Evolutionary conservation across 2,888 invertebrate species (phyloP).

Genomic region (Bellardia bayeri): DNA sequence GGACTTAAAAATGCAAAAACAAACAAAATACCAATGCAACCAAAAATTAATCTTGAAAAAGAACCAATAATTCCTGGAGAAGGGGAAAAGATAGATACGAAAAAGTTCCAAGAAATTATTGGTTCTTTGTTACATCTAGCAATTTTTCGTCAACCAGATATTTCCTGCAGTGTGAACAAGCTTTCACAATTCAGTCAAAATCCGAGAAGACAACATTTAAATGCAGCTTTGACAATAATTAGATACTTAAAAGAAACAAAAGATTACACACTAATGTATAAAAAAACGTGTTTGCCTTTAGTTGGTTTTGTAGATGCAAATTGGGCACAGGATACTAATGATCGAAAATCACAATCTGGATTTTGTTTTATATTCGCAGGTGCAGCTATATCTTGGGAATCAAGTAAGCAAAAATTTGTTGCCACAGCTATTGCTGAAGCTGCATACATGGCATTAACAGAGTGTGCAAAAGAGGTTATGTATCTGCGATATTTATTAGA

Average conservation of each 20-base stretch:
- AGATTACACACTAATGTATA: not conserved
- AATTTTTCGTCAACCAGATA: not conserved
- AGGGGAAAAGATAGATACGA: not conserved
- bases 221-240: not conserved
- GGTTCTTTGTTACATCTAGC: not conserved
- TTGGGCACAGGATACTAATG: not conserved
- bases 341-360: too few species aligned
- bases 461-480: too few species aligned
- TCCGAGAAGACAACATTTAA: too few species aligned
- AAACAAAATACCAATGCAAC: not conserved
- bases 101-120: not conserved
- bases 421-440: not conserved
- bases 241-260: not conserved
- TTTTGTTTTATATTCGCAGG: too few species aligned
- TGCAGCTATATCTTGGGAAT: not conserved
- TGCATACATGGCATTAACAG: too few species aligned
- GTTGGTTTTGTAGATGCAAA: not conserved
- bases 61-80: too few species aligned
- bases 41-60: too few species aligned
- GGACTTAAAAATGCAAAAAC: not conserved
- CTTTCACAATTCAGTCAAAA: not conserved
- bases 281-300: not conserved
- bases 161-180: not conserved
- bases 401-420: slow-evolving; percentile 1
- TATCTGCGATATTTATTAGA: too few species aligned